These are phyloP conservation scores for Scaptomyza parva DNA, from an alignment of 2,888 invertebrate species.

Conservation along the genomic window DNA sequence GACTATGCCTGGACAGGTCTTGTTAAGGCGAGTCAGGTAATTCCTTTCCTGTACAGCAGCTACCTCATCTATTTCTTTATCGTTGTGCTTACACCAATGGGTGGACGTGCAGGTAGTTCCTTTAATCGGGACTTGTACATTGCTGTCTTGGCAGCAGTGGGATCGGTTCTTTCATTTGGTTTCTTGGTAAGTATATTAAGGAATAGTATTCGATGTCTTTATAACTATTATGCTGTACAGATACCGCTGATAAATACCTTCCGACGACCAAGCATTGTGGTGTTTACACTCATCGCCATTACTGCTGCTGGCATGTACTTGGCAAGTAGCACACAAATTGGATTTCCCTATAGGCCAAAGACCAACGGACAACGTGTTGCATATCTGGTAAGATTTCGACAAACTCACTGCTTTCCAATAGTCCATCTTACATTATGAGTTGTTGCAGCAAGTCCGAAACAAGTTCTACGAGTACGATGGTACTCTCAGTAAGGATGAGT, in stretches of 20 bases:
- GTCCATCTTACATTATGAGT: not conserved
- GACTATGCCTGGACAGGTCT: conserved; percentile 72
- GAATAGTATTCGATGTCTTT: no score
- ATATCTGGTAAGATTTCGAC: conserved; percentile 82
- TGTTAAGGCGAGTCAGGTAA: conserved; percentile 82
- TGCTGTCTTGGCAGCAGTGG: conserved; percentile 82
- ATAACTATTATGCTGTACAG: conserved; percentile 14
- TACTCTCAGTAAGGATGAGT: no score
- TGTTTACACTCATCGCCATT: conserved; percentile 34
- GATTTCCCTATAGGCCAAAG: conserved; percentile 87
- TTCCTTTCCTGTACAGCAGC: conserved; percentile 84
- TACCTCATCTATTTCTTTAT: conserved; percentile 85
- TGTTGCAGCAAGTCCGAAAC: no score
- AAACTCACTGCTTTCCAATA: no score
- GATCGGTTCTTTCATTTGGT: conserved; percentile 79
- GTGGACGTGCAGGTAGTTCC: conserved; percentile 85
- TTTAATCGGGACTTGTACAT: conserved; percentile 86
- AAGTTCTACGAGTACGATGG: no score
- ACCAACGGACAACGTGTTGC: conserved; percentile 84
- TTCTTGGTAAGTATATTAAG: conserved; percentile 75
- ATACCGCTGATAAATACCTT: conserved; percentile 61
- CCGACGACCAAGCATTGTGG: conserved; percentile 49
- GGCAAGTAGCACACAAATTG: conserved; percentile 85
- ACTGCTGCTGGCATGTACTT: conserved; percentile 27
- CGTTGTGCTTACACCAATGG: conserved; percentile 86